A percentile compares a stretch with the other conserved stretches of the same genome.
phyloP scores from a whole-genome alignment of 2,888 invertebrate genomes.

The Molorchus minor region DNA sequence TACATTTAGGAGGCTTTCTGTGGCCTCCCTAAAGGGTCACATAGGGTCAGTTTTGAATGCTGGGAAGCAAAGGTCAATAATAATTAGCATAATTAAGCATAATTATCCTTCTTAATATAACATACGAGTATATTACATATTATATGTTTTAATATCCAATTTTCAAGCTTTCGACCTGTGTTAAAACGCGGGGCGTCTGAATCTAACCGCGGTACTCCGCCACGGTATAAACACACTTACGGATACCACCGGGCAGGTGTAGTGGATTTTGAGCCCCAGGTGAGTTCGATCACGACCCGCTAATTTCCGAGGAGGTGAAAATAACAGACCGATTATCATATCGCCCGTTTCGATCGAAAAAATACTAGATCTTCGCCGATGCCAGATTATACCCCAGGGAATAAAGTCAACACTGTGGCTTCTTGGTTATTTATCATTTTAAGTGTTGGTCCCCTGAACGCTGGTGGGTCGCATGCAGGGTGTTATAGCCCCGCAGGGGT shows the following conservation, averaged over 20 bases:
- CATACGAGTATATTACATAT: too few relatives aligned
- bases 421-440: slow-evolving; percentile 51
- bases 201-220: slow-evolving; percentile 11
- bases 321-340: slow-evolving; percentile 62
- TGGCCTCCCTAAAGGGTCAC: too few relatives aligned
- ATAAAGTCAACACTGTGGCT: slow-evolving; percentile 57
- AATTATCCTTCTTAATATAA: too few relatives aligned
- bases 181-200: not conserved
- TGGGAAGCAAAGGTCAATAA: too few relatives aligned
- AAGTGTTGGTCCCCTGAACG: slow-evolving; percentile 18
- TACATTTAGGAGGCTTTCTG: too few relatives aligned
- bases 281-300: slow-evolving; percentile 55
- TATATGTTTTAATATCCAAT: too few relatives aligned
- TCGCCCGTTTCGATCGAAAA: slow-evolving; percentile 45
- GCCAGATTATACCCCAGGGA: slow-evolving; percentile 53
- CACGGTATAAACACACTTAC: slow-evolving; percentile 16
- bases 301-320: slow-evolving; percentile 63
- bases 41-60: too few relatives aligned
- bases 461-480: not conserved
- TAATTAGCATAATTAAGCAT: too few relatives aligned
- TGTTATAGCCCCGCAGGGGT: not conserved
- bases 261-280: slow-evolving; percentile 49
- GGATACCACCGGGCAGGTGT: slow-evolving; percentile 51
- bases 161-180: slow-evolving; percentile 3
- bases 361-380: slow-evolving; percentile 36